These are phyloP conservation scores for Mechanitis mazaeus DNA, from an alignment of 2,888 invertebrate species.

Conservation along the genomic window DNA sequence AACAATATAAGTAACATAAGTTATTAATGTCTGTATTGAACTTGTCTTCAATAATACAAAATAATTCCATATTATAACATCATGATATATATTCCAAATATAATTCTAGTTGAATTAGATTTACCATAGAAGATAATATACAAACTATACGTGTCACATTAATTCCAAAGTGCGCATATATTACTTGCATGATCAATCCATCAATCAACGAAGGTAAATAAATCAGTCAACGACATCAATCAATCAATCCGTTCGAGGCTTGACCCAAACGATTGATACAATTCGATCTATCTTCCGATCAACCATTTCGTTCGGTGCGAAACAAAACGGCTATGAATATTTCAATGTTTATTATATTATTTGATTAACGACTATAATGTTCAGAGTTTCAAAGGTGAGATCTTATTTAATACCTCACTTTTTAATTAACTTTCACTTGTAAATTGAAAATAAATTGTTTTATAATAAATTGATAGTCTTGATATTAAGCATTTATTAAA, in stretches of 20 bases:
- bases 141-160: constrained; percentile 3
- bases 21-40: too few relatives aligned
- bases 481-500: too few relatives aligned
- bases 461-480: too few relatives aligned
- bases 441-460: neutral
- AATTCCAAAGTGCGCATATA: constrained; percentile 14
- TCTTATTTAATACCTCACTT: neutral
- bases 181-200: constrained; percentile 35
- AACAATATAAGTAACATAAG: too few relatives aligned
- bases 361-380: constrained; percentile 19
- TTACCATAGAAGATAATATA: neutral
- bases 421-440: constrained; percentile 1
- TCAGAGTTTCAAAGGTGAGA: constrained; percentile 1
- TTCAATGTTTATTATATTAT: constrained; percentile 24
- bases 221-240: constrained; percentile 59
- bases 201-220: constrained; percentile 50
- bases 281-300: constrained; percentile 64
- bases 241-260: constrained; percentile 55
- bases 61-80: too few relatives aligned
- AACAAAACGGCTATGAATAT: constrained; percentile 46
- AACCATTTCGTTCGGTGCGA: constrained; percentile 53
- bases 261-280: constrained; percentile 56
- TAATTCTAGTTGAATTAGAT: too few relatives aligned
- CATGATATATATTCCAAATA: too few relatives aligned
- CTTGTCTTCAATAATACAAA: too few relatives aligned